These are phyloP conservation scores for Drosophila arizonae DNA, from an alignment of 1,140 invertebrate species.

Conservation along the genomic window DNA sequence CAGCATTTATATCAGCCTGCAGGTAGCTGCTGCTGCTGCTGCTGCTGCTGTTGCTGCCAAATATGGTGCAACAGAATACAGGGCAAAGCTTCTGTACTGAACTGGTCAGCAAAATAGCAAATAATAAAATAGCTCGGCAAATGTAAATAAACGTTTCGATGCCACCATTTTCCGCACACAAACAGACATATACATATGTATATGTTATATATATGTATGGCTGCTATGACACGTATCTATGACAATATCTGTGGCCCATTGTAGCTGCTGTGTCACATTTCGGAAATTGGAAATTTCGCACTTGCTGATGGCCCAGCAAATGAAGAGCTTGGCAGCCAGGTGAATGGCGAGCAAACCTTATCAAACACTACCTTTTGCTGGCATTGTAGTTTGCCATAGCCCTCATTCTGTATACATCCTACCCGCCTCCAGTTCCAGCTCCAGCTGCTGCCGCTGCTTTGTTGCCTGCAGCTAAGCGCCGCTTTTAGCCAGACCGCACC, in stretches of 20 bases:
- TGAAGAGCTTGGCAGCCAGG: slow-evolving; percentile 12
- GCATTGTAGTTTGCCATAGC: slow-evolving; percentile 12
- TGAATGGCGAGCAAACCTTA: slow-evolving; percentile 13
- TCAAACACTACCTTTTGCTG: slow-evolving; percentile 13
- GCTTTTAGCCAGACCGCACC: slow-evolving; percentile 25
- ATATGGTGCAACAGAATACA: slow-evolving; percentile 38
- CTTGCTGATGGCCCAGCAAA: slow-evolving; percentile 23
- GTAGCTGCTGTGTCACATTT: slow-evolving; percentile 30
- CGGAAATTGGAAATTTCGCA: slow-evolving; percentile 55
- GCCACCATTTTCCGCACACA: background rate
- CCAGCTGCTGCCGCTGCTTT: background rate
- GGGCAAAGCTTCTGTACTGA: slow-evolving; percentile 20
- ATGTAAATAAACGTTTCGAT: slow-evolving; percentile 37
- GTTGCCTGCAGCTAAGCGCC: slow-evolving; percentile 9
- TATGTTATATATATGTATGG: background rate
- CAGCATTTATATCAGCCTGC: slow-evolving; percentile 39
- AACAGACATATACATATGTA: background rate
- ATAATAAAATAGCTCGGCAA: slow-evolving; percentile 44
- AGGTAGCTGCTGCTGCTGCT: slow-evolving; percentile 16
- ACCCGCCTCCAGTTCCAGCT: background rate
- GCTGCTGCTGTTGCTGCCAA: slow-evolving; percentile 15
- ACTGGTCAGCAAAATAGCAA: slow-evolving; percentile 47
- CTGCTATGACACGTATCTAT: slow-evolving; percentile 22
- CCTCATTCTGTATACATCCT: slow-evolving; percentile 1
- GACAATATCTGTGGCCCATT: slow-evolving; percentile 26